These are phyloP conservation scores for Pollachius pollachius DNA, from an alignment of 2,113 vertebrate species.

Conservation along the genomic window DNA sequence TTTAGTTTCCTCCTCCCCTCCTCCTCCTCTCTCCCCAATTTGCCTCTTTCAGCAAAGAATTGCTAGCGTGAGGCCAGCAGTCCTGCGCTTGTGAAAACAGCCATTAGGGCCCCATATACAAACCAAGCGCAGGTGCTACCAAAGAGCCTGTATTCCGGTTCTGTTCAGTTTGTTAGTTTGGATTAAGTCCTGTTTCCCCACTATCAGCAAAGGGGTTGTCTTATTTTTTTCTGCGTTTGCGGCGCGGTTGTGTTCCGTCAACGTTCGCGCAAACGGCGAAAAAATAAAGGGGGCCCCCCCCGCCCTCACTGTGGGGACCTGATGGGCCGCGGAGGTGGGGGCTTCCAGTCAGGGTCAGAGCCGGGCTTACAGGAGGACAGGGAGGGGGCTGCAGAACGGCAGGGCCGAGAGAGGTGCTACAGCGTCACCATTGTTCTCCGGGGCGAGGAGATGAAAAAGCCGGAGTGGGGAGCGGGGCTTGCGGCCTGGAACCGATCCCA, in stretches of 20 bases:
- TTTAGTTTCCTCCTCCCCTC: slow-evolving; percentile 18
- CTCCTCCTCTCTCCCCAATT: background rate
- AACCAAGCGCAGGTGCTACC: too few relatives aligned
- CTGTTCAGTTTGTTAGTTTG: slow-evolving; percentile 5
- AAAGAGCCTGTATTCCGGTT: background rate
- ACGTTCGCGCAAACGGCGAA: background rate
- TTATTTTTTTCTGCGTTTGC: too few relatives aligned
- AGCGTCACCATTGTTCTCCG: background rate
- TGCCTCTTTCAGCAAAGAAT: slow-evolving; percentile 12
- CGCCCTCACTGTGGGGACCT: slow-evolving; percentile 24
- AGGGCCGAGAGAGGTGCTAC: background rate
- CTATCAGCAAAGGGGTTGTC: too few relatives aligned
- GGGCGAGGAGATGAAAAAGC: background rate
- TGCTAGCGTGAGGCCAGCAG: slow-evolving; percentile 19
- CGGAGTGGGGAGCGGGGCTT: slow-evolving; percentile 24
- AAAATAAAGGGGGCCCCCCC: background rate
- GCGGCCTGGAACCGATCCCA: slow-evolving; percentile 26
- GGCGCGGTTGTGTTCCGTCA: too few relatives aligned
- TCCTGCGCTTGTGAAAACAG: slow-evolving; percentile 50
- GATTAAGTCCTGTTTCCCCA: too few relatives aligned
- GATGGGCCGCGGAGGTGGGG: slow-evolving; percentile 22
- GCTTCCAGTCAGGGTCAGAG: slow-evolving; percentile 18
- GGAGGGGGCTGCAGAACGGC: slow-evolving; percentile 3
- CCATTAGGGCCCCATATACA: slow-evolving; percentile 23
- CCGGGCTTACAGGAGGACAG: slow-evolving; percentile 37